A percentile compares a stretch with the other conserved stretches of the same genome.
Evolutionary conservation across 64 coral and sea anemone genomes (phyloP).

Genomic region (Actinia tenebrosa): DNA sequence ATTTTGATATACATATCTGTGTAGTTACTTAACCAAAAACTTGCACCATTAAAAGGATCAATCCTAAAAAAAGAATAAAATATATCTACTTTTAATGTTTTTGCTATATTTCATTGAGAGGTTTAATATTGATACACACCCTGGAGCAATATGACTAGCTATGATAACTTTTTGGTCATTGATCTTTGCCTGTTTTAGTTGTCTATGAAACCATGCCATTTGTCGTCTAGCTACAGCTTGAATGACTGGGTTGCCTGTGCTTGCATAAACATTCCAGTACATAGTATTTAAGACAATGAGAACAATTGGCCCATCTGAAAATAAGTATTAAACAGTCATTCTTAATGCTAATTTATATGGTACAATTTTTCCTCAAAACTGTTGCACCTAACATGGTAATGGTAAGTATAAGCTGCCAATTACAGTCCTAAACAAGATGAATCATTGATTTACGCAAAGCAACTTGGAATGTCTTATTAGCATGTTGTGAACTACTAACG

Average conservation of each 20-base stretch:
- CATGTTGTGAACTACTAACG: too few relatives aligned
- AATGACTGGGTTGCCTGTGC: neutral
- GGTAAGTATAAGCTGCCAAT: too few relatives aligned
- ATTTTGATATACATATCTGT: constrained; percentile 35
- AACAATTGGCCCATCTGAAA: constrained; percentile 53
- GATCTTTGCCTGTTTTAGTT: constrained; percentile 33
- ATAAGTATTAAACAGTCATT: neutral
- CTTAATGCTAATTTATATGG: too few relatives aligned
- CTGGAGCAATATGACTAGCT: constrained; percentile 58
- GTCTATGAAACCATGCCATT: constrained; percentile 44
- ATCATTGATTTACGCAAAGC: too few relatives aligned
- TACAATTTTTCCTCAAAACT: neutral
- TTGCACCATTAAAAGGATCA: neutral
- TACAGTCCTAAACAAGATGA: too few relatives aligned
- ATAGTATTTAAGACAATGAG: constrained; percentile 56
- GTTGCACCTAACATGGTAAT: too few relatives aligned
- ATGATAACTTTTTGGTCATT: constrained; percentile 49
- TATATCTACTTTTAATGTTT: neutral
- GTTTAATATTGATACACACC: constrained; percentile 19
- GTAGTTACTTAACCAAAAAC: constrained; percentile 54
- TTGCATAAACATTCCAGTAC: constrained; percentile 46
- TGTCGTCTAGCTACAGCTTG: constrained; percentile 32
- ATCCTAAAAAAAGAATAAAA: constrained; percentile 3
- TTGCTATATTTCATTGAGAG: neutral
- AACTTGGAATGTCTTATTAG: neutral